Conservation (phyloP, 1,140 invertebrate genomes). For the Trichogramma pretiosum region DNA sequence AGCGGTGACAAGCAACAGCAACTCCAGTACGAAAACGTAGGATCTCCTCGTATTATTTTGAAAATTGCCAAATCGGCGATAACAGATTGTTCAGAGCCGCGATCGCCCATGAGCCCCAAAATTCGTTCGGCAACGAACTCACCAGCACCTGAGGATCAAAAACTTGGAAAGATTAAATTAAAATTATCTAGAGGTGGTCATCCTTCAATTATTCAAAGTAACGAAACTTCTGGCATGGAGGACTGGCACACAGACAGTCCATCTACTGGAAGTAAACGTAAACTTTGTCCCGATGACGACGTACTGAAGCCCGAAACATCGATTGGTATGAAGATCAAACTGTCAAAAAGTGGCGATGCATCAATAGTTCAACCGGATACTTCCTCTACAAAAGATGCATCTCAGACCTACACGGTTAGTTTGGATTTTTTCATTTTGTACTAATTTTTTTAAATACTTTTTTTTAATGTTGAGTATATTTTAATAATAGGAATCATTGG, state of each 20-base stretch:
- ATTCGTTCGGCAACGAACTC: slow-evolving; percentile 41
- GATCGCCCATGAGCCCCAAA: slow-evolving; percentile 43
- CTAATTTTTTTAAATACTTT: not conserved
- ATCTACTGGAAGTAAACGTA: slow-evolving; percentile 40
- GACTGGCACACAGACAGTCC: slow-evolving; percentile 34
- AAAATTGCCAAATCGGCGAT: slow-evolving; percentile 44
- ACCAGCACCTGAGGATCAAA: slow-evolving; percentile 44
- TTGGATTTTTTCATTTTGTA: too few relatives aligned
- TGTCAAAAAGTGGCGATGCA: slow-evolving; percentile 31
- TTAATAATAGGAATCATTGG: slow-evolving; percentile 6
- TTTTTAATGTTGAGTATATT: not conserved
- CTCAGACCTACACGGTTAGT: too few relatives aligned
- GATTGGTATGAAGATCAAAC: slow-evolving; percentile 34
- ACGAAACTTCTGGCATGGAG: slow-evolving; percentile 34
- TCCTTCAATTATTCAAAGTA: slow-evolving; percentile 41
- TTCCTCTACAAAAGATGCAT: too few relatives aligned
- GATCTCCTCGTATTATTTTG: slow-evolving; percentile 41
- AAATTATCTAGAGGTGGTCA: slow-evolving; percentile 41
- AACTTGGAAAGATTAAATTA: slow-evolving; percentile 41
- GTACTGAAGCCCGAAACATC: slow-evolving; percentile 29
- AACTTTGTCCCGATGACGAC: slow-evolving; percentile 35
- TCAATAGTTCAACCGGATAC: slow-evolving; percentile 31
- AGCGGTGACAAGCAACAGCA: slow-evolving; percentile 12
- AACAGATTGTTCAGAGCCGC: slow-evolving; percentile 39
- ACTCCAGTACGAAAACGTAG: slow-evolving; percentile 36